phyloP scores from a whole-genome alignment of 2,113 vertebrate species.

The Lophura nycthemera region DNA sequence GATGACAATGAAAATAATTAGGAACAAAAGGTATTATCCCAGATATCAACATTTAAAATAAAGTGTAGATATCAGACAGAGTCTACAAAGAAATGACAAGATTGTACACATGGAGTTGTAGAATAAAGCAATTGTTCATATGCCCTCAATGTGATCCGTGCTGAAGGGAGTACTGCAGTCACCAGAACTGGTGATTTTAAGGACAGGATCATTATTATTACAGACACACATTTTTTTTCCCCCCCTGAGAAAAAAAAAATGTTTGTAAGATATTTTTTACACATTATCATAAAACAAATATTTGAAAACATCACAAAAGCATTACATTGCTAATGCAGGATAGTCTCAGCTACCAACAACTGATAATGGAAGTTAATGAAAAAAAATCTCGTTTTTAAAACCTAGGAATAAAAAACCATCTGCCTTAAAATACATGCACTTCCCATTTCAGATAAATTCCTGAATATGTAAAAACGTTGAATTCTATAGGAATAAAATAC shows the following conservation, averaged over 20 bases:
- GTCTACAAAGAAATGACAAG: background rate
- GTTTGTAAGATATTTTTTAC: background rate
- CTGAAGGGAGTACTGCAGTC: background rate
- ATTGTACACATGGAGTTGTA: background rate
- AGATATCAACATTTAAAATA: background rate
- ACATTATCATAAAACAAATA: background rate
- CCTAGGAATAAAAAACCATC: background rate
- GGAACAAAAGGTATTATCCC: background rate
- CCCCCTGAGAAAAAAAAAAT: background rate
- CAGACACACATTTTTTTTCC: background rate
- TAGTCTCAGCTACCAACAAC: background rate
- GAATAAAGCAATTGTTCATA: background rate
- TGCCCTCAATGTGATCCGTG: background rate
- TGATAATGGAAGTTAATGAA: background rate
- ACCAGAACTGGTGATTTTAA: background rate
- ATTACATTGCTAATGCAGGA: background rate
- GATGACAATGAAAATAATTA: background rate
- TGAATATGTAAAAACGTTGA: background rate
- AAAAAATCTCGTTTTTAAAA: background rate
- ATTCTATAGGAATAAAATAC: background rate
- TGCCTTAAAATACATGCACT: background rate
- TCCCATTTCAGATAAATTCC: background rate
- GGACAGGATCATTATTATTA: accelerated
- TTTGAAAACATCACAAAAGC: background rate
- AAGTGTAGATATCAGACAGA: background rate